Conservation (phyloP, 2,113 vertebrate species). For the Engraulis encrasicolus region DNA sequence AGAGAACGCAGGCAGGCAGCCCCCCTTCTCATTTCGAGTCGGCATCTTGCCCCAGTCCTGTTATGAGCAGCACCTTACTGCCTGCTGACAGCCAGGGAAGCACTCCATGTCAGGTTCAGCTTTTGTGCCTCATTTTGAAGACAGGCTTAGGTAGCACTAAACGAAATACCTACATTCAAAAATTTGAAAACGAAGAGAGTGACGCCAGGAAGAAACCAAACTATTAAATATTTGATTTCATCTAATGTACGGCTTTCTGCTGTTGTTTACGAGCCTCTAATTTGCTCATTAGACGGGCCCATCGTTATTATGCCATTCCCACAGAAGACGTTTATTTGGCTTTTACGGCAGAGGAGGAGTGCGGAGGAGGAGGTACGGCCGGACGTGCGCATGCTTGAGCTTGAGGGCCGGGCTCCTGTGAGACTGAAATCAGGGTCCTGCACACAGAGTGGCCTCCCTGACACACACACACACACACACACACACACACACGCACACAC, state of each 20-base stretch:
- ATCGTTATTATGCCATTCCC: constrained; percentile 70
- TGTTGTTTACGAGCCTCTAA: constrained; percentile 67
- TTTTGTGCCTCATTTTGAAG: not conserved
- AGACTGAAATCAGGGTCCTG: constrained; percentile 59
- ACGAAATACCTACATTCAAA: not conserved
- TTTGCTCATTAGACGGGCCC: constrained; percentile 68
- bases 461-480: too few relatives aligned
- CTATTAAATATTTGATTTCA: constrained; percentile 1
- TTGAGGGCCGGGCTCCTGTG: constrained; percentile 68
- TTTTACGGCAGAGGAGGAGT: constrained; percentile 69
- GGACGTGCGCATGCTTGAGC: constrained; percentile 64
- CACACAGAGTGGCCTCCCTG: too few relatives aligned
- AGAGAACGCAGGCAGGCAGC: constrained; percentile 63
- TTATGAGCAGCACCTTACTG: not conserved
- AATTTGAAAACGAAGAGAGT: not conserved
- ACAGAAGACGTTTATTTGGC: constrained; percentile 70
- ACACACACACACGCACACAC: too few relatives aligned
- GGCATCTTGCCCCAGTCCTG: not conserved
- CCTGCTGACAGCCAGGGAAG: not conserved
- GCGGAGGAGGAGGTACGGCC: too few relatives aligned
- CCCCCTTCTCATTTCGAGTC: constrained; percentile 59
- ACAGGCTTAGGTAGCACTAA: not conserved
- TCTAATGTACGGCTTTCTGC: constrained; percentile 18
- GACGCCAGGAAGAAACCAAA: not conserved
- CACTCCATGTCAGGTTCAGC: not conserved